Conservation (phyloP, 2,888 invertebrate genomes). For the Dolichopus griseipennis region DNA sequence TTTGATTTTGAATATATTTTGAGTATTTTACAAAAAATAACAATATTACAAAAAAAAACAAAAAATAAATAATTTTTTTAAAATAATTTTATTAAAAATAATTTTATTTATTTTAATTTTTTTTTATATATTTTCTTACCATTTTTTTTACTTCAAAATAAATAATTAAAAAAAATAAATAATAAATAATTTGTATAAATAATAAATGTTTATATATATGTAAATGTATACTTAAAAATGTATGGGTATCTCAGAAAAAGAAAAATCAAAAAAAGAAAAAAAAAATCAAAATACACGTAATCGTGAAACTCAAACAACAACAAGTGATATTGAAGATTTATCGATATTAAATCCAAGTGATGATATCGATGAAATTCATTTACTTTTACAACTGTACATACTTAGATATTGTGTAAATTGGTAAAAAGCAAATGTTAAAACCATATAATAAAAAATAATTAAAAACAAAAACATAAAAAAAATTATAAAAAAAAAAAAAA, state of each 20-base stretch:
- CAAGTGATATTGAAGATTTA: conserved; percentile 14
- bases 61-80: background rate
- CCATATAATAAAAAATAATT: conserved; percentile 10
- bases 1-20: too few relatives aligned
- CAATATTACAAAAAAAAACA: background rate
- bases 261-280: background rate
- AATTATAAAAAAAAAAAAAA: background rate
- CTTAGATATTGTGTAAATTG: conserved; percentile 39
- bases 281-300: background rate
- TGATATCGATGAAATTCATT: conserved; percentile 42
- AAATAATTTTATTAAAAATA: background rate
- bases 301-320: background rate
- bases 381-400: conserved; percentile 42
- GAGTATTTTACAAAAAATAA: too few relatives aligned
- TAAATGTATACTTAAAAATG: background rate
- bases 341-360: conserved; percentile 26
- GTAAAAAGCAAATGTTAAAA: too few relatives aligned
- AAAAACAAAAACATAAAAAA: background rate
- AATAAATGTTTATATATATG: background rate
- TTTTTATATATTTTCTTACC: background rate
- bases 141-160: background rate
- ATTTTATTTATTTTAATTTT: background rate
- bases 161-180: background rate
- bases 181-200: background rate
- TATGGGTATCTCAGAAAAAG: background rate